Conservation (phyloP, 2,888 invertebrate genomes). For the Nomada goodeniana region DNA sequence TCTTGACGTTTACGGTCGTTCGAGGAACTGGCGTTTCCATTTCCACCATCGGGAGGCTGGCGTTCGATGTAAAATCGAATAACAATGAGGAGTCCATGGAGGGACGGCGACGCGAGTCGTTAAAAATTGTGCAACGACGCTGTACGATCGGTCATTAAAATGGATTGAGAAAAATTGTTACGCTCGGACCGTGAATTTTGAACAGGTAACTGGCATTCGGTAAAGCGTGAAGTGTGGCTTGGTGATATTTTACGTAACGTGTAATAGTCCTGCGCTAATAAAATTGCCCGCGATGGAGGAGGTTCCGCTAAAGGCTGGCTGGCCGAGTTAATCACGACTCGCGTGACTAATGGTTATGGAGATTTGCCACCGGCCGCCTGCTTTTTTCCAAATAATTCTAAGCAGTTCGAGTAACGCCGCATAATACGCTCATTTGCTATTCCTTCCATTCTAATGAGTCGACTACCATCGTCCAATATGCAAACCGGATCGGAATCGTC, state of each 20-base stretch:
- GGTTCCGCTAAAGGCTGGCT: neutral
- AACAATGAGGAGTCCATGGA: neutral
- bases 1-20: too few relatives aligned
- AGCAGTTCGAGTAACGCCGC: neutral
- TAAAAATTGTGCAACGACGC: conserved; percentile 3
- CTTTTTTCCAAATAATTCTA: neutral
- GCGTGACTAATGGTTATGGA: neutral
- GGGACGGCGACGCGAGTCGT: neutral
- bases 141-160: conserved; percentile 3
- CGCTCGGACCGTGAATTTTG: conserved; percentile 12
- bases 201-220: conserved; percentile 6
- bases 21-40: too few relatives aligned
- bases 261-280: neutral
- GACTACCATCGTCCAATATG: too few relatives aligned
- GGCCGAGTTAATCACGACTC: conserved; percentile 4
- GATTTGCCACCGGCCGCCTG: neutral
- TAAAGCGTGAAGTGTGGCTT: conserved; percentile 3
- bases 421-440: neutral
- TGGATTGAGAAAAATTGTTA: neutral
- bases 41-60: too few relatives aligned
- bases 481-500: too few relatives aligned
- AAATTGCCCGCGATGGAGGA: conserved; percentile 6
- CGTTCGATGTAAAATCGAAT: too few relatives aligned
- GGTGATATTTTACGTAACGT: conserved; percentile 40
- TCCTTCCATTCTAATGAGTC: neutral